These are phyloP conservation scores for Apis dorsata DNA, from an alignment of 1,140 invertebrate species.

Conservation along the genomic window DNA sequence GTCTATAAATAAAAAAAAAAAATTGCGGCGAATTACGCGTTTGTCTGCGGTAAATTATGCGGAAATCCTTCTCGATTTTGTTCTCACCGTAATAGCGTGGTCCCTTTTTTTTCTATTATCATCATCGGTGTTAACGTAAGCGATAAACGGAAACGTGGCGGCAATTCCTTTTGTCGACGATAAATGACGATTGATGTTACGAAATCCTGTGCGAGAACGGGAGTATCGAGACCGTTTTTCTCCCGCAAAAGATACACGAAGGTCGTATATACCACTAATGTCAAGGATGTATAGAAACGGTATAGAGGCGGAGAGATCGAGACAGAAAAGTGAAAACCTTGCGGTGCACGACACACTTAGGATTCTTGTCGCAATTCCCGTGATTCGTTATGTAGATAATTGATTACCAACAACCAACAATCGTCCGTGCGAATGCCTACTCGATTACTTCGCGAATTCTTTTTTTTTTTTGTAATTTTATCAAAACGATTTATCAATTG, in stretches of 20 bases:
- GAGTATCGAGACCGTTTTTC: slow-evolving; percentile 18
- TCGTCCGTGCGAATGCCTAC: slow-evolving; percentile 32
- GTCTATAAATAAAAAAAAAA: not conserved
- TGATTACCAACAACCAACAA: slow-evolving; percentile 22
- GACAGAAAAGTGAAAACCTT: slow-evolving; percentile 19
- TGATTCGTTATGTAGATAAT: slow-evolving; percentile 18
- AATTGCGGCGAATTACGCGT: too few species aligned
- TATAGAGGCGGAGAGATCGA: not conserved
- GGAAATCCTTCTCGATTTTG: not conserved
- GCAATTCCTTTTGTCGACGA: not conserved
- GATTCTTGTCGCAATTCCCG: slow-evolving; percentile 44
- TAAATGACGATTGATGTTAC: not conserved
- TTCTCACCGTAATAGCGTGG: too few species aligned
- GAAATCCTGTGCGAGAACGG: slow-evolving; percentile 1
- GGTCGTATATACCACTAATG: slow-evolving; percentile 38
- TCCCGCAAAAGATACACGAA: slow-evolving; percentile 28
- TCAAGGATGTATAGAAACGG: slow-evolving; percentile 41
- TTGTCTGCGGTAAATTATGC: not conserved
- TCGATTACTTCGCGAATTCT: slow-evolving; percentile 1
- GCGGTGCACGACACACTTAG: slow-evolving; percentile 1
- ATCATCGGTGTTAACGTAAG: not conserved
- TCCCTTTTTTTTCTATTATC: not conserved
- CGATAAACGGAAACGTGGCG: not conserved
- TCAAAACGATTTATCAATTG: not conserved
- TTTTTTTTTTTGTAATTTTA: not conserved